phyloP scores from a whole-genome alignment of 2,797 vertebrate species.

The Antennarius maculatus region DNA sequence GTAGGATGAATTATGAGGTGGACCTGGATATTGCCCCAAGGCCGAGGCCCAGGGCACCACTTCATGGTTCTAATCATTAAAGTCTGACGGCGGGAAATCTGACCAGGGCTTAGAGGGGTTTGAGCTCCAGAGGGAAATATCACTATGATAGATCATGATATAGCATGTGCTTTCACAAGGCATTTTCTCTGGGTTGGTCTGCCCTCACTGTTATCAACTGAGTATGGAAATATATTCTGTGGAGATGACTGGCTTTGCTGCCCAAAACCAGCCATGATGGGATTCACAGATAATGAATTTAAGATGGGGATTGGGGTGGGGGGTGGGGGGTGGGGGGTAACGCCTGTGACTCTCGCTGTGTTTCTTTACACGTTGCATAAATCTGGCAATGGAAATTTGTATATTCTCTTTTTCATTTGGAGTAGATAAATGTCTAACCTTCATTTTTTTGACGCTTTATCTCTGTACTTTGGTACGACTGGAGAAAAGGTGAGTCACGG shows the following conservation, averaged over 20 bases:
- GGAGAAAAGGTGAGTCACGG: conserved; percentile 69
- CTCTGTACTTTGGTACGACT: conserved; percentile 56
- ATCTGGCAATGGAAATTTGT: conserved; percentile 1
- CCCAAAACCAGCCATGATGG: conserved; percentile 42
- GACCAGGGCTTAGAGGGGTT: conserved; percentile 64
- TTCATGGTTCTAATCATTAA: conserved; percentile 80
- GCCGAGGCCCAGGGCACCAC: conserved; percentile 72
- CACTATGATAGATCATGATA: conserved; percentile 75
- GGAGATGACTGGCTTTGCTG: conserved; percentile 43
- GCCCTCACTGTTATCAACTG: conserved; percentile 63
- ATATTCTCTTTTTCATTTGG: conserved; percentile 17
- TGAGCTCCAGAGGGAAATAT: conserved; percentile 76
- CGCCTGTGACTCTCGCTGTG: conserved; percentile 10
- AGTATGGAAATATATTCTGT: conserved; percentile 64
- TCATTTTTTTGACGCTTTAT: conserved; percentile 39
- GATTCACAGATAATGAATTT: conserved; percentile 45
- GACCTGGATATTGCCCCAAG: conserved; percentile 70
- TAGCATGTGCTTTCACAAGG: conserved; percentile 62
- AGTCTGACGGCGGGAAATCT: conserved; percentile 72
- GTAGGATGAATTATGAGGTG: conserved; percentile 76
- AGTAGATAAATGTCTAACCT: conserved; percentile 37
- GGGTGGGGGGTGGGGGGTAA: conserved; percentile 11
- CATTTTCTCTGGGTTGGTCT: conserved; percentile 50
- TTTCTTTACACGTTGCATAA: conserved; percentile 19
- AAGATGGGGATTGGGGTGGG: conserved; percentile 15